Conservation (phyloP, 1,140 invertebrate genomes). For the Philopotamus ludificatus region DNA sequence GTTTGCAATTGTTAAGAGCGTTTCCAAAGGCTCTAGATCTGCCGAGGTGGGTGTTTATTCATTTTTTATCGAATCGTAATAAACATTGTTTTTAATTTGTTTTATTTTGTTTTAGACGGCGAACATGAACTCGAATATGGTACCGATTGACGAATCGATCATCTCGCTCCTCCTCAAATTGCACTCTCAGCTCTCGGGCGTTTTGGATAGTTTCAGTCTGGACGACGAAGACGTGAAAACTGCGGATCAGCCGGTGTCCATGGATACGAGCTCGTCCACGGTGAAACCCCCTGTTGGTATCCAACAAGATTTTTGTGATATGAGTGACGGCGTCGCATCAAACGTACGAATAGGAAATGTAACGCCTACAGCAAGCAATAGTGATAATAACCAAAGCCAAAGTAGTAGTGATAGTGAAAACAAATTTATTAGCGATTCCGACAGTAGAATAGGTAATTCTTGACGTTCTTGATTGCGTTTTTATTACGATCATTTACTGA, state of each 20-base stretch:
- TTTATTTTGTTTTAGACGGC: conserved; percentile 29
- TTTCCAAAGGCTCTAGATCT: conserved; percentile 11
- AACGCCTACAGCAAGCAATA: neutral
- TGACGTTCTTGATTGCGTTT: too few species aligned
- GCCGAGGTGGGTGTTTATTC: neutral
- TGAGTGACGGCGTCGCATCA: conserved; percentile 41
- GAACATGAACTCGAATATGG: conserved; percentile 54
- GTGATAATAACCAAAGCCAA: conserved; percentile 32
- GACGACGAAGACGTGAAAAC: conserved; percentile 49
- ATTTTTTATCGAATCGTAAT: neutral
- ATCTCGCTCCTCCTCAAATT: conserved; percentile 87
- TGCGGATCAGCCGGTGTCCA: conserved; percentile 8
- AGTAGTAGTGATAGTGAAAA: conserved; percentile 27
- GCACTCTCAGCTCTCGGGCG: conserved; percentile 86
- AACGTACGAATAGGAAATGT: conserved; percentile 2
- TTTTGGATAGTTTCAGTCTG: conserved; percentile 71
- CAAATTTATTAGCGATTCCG: neutral
- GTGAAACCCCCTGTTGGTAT: neutral
- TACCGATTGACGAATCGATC: conserved; percentile 84
- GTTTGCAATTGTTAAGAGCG: conserved; percentile 32
- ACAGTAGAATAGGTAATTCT: conserved; percentile 36
- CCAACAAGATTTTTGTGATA: conserved; percentile 3
- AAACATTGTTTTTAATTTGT: conserved; percentile 2
- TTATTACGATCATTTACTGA: neutral
- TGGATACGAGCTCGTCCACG: conserved; percentile 9